Percentiles rank a stretch among this genome's conserved stretches.
phyloP scores from a whole-genome alignment of 2,113 vertebrate species.

The Alethe diademata region DNA sequence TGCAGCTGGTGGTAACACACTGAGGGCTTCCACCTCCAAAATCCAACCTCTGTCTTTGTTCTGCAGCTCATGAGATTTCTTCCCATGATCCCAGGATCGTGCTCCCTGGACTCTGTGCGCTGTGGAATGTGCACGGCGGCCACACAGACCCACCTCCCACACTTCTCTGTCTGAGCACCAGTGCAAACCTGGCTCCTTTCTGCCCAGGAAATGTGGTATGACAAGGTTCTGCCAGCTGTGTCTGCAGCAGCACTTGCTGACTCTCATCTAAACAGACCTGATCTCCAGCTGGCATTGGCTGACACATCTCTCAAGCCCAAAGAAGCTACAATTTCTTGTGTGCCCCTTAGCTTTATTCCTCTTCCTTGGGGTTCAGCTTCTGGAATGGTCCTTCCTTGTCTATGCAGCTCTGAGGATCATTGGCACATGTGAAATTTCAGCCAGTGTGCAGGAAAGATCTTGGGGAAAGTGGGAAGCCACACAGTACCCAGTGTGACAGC shows the following conservation, averaged over 20 bases:
- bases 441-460: not conserved
- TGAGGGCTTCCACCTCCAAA: not conserved
- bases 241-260: not conserved
- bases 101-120: too few species aligned
- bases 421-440: accelerated
- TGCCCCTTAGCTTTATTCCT: not conserved
- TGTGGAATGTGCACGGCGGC: accelerated
- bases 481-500: accelerated
- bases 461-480: not conserved
- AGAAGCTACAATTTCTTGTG: not conserved
- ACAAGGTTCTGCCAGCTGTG: not conserved
- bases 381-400: not conserved
- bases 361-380: not conserved
- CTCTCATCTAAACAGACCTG: not conserved
- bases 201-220: not conserved
- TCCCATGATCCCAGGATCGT: accelerated
- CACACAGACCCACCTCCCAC: not conserved
- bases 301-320: not conserved
- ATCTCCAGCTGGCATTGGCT: not conserved
- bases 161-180: not conserved
- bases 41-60: not conserved
- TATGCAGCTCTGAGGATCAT: not conserved
- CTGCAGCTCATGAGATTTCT: not conserved
- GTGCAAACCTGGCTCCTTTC: not conserved
- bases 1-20: not conserved